These are phyloP conservation scores for Odocoileus virginianus DNA, from an alignment of 2,113 vertebrate species.

Conservation along the genomic window DNA sequence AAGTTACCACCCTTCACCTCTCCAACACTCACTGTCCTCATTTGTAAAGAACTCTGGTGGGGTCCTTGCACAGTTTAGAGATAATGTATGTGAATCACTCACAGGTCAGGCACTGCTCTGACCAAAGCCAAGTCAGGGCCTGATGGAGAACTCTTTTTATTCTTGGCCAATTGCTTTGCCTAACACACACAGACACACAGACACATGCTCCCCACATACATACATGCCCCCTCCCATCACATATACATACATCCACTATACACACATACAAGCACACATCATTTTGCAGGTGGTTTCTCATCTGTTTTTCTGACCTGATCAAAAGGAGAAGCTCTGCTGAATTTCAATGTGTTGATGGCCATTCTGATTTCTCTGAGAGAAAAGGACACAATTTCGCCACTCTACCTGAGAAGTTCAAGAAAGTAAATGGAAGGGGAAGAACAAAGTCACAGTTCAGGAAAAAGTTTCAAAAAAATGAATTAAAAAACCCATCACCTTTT, in stretches of 20 bases:
- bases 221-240: no score
- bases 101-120: background rate
- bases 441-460: background rate
- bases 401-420: background rate
- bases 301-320: background rate
- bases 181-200: background rate
- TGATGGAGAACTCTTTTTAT: no score
- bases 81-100: background rate
- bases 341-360: background rate
- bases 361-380: slow-evolving; percentile 1
- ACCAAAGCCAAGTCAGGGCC: background rate
- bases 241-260: no score
- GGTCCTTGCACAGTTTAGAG: background rate
- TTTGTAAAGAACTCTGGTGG: background rate
- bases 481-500: background rate
- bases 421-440: background rate
- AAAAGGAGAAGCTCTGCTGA: background rate
- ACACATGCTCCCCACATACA: background rate
- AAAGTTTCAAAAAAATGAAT: background rate
- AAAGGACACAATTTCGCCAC: background rate
- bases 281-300: background rate
- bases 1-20: background rate
- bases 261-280: background rate
- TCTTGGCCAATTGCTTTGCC: background rate
- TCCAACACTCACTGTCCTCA: background rate